Evolutionary conservation across 2,888 invertebrate species (phyloP).

Genomic region (Anorthoa munda): DNA sequence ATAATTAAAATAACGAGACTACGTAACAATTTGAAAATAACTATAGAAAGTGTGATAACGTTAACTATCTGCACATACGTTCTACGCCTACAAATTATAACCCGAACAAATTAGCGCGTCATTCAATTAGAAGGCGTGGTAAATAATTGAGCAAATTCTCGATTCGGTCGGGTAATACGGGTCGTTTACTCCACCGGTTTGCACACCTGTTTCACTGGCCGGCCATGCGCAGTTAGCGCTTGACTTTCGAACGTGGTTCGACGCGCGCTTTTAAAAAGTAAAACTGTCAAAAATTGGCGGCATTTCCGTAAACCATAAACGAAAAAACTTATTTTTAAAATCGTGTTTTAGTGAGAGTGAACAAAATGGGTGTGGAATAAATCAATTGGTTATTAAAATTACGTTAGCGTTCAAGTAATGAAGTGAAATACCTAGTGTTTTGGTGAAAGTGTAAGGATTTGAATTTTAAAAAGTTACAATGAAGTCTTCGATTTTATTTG

Average conservation of each 20-base stretch:
- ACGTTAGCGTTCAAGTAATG: constrained; percentile 71
- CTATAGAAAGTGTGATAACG: constrained; percentile 65
- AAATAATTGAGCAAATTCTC: constrained; percentile 73
- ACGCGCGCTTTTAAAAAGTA: constrained; percentile 71
- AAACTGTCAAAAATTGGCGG: constrained; percentile 72
- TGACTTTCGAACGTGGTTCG: constrained; percentile 86
- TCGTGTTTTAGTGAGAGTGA: constrained; percentile 60
- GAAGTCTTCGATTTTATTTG: constrained; percentile 78
- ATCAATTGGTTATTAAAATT: constrained; percentile 50
- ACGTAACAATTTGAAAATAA: constrained; percentile 57
- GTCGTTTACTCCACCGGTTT: constrained; percentile 74
- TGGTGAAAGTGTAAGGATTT: constrained; percentile 86
- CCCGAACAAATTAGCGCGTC: constrained; percentile 49
- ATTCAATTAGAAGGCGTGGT: constrained; percentile 62
- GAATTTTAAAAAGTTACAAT: constrained; percentile 79
- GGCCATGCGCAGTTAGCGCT: constrained; percentile 84
- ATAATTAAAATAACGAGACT: constrained; percentile 45
- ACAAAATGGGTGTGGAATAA: constrained; percentile 68
- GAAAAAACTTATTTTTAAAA: constrained; percentile 34
- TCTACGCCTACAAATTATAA: constrained; percentile 58
- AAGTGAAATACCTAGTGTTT: constrained; percentile 74
- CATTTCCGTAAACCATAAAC: constrained; percentile 63
- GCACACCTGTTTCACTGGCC: constrained; percentile 82
- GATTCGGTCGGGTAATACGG: constrained; percentile 76
- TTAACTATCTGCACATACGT: constrained; percentile 51